These are phyloP conservation scores for Metacarcinus magister DNA, from an alignment of 2,888 invertebrate genomes.

Conservation along the genomic window DNA sequence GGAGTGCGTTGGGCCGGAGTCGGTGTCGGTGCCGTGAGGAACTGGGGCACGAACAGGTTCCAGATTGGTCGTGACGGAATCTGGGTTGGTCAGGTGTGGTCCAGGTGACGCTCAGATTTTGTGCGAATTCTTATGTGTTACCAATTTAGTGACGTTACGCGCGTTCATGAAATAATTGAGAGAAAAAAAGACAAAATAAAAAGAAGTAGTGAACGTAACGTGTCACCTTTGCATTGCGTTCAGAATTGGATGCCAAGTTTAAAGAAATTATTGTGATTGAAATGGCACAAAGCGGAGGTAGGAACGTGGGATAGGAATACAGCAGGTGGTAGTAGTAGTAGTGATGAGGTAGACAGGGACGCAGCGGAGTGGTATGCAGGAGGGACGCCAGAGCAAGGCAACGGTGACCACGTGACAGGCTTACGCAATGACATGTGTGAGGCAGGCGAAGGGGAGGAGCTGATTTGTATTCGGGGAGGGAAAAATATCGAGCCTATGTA, in stretches of 20 bases:
- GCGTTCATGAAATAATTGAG: neutral
- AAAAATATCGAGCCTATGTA: constrained; percentile 23
- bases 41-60: neutral
- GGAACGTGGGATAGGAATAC: neutral
- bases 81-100: neutral
- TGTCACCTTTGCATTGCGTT: neutral
- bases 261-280: neutral
- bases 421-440: neutral
- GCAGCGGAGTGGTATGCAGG: no score
- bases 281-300: neutral
- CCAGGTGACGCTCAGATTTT: neutral
- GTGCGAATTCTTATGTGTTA: no score
- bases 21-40: neutral
- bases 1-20: neutral
- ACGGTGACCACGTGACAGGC: neutral
- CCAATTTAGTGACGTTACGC: neutral
- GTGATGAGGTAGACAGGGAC: neutral
- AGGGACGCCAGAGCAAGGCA: neutral
- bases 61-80: neutral
- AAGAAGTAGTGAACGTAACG: no score
- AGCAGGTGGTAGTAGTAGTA: neutral
- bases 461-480: constrained; percentile 11
- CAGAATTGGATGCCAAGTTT: neutral
- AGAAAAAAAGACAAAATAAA: neutral
- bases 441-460: neutral